phyloP scores from a whole-genome alignment of 2,113 vertebrate genomes.

The Himantopus leucocephalus region DNA sequence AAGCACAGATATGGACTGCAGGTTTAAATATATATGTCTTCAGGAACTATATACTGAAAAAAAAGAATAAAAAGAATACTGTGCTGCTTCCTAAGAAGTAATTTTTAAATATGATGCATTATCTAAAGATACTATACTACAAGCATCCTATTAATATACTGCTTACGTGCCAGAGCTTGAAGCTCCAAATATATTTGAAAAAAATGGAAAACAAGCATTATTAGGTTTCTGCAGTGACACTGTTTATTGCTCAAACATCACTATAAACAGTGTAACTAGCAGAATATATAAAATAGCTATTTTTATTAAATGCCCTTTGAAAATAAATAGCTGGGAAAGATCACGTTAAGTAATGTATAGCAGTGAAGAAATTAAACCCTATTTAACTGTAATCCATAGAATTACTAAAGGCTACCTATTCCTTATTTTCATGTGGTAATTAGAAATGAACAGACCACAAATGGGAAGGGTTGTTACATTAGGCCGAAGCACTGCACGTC shows the following conservation, averaged over 20 bases:
- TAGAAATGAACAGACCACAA: not conserved
- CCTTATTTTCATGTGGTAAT: not conserved
- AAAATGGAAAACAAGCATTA: not conserved
- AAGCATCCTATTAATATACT: not conserved
- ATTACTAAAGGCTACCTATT: not conserved
- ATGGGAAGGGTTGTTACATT: not conserved
- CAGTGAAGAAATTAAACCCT: not conserved
- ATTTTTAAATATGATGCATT: not conserved
- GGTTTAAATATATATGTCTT: not conserved
- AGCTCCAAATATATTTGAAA: not conserved
- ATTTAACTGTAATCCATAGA: not conserved
- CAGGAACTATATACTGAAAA: not conserved
- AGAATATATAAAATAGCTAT: not conserved
- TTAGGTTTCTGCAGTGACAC: not conserved
- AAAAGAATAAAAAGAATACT: not conserved
- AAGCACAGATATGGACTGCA: not conserved
- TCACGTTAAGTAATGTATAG: not conserved
- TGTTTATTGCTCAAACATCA: not conserved
- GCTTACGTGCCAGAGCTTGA: not conserved
- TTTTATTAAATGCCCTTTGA: conserved; percentile 11
- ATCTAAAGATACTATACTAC: not conserved
- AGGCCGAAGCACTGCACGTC: not conserved
- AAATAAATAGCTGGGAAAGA: not conserved
- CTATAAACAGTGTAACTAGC: not conserved
- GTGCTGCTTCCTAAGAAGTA: not conserved